phyloP scores from a whole-genome alignment of 1,140 invertebrate species.

The Dufourea novaeangliae region DNA sequence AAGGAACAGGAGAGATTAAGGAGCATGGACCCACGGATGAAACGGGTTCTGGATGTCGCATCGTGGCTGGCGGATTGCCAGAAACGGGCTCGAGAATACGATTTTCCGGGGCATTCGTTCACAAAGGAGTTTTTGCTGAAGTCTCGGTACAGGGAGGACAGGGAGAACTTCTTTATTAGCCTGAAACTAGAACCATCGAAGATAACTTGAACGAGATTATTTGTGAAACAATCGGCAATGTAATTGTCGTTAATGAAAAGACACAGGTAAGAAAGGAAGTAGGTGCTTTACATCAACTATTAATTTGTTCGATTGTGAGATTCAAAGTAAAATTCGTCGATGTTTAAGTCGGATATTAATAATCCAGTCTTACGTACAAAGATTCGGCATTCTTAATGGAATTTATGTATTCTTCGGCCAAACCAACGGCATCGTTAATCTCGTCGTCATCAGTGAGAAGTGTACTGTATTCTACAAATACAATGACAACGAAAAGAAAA shows the following conservation, averaged over 20 bases:
- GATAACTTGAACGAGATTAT: constrained; percentile 30
- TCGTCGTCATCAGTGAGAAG: constrained; percentile 22
- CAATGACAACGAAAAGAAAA: background rate
- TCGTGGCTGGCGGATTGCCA: constrained; percentile 77
- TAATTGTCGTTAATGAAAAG: background rate
- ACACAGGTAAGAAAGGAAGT: background rate
- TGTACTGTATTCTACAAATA: constrained; percentile 15
- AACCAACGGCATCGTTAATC: constrained; percentile 6
- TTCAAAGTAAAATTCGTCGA: background rate
- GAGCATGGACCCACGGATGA: constrained; percentile 69
- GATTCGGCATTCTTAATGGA: background rate
- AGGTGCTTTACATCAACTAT: background rate
- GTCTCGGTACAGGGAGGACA: constrained; percentile 80
- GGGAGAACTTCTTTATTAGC: constrained; percentile 80
- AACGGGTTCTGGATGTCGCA: constrained; percentile 65
- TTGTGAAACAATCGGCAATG: background rate
- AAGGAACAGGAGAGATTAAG: constrained; percentile 64
- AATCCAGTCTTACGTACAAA: background rate
- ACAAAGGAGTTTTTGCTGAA: constrained; percentile 81
- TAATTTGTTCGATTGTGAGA: too few relatives aligned
- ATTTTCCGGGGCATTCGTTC: constrained; percentile 74
- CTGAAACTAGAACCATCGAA: constrained; percentile 74
- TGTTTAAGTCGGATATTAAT: background rate
- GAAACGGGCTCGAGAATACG: constrained; percentile 74
- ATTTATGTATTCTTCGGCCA: background rate